Percentiles rank a stretch among this genome's conserved stretches.
phyloP scores from a whole-genome alignment of 2,797 vertebrate genomes.

The Loriculus beryllinus region DNA sequence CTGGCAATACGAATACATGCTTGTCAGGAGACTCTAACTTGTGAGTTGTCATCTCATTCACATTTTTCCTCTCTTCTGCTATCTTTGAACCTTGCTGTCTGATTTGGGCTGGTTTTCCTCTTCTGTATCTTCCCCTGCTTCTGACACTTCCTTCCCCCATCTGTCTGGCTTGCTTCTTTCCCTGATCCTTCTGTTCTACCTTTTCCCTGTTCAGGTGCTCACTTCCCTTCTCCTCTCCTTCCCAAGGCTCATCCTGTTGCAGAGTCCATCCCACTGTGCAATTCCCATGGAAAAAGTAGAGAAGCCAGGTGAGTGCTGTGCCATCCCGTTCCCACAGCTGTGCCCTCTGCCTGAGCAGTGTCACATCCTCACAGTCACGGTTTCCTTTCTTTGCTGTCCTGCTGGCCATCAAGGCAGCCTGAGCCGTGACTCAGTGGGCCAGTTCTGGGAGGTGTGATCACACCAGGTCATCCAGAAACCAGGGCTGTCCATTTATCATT shows the following conservation, averaged over 20 bases:
- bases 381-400: not conserved
- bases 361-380: not conserved
- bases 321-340: not conserved
- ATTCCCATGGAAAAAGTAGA: not conserved
- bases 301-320: fast-evolving
- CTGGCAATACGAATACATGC: not conserved
- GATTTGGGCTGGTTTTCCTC: not conserved
- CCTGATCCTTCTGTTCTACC: not conserved
- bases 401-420: not conserved
- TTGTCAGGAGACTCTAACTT: not conserved
- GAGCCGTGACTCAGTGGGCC: not conserved
- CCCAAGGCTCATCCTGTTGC: not conserved
- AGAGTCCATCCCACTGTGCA: not conserved
- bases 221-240: not conserved
- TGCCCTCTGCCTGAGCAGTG: not conserved
- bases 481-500: not conserved
- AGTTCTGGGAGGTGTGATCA: not conserved
- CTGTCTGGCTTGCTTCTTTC: not conserved
- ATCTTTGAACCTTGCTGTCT: not conserved
- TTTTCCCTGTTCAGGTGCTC: not conserved
- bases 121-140: not conserved
- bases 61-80: not conserved
- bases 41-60: not conserved
- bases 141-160: not conserved
- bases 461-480: not conserved